Evolutionary conservation across 2,797 vertebrate genomes (phyloP).

Genomic region (Falco cherrug): DNA sequence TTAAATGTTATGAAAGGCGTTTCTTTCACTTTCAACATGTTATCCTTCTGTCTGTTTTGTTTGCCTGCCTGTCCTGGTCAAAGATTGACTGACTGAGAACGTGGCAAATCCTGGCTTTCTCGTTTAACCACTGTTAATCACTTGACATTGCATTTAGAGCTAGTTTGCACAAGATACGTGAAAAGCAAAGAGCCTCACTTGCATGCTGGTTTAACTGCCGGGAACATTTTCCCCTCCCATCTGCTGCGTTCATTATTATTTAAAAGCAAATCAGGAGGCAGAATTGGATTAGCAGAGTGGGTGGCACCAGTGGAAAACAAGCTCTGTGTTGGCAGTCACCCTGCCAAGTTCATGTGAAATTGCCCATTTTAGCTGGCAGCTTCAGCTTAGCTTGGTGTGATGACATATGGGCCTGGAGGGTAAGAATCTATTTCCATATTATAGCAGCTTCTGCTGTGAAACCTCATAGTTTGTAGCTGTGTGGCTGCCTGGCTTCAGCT

Average conservation of each 20-base stretch:
- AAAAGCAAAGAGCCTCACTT: slow-evolving; percentile 17
- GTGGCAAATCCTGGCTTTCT: slow-evolving; percentile 38
- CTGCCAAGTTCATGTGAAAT: slow-evolving; percentile 38
- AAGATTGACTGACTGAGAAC: slow-evolving; percentile 13
- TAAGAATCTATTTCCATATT: slow-evolving; percentile 57
- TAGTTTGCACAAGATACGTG: slow-evolving; percentile 46
- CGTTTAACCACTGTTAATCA: slow-evolving; percentile 29
- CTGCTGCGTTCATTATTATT: slow-evolving; percentile 48
- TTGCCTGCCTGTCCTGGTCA: neutral
- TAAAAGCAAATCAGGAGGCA: slow-evolving; percentile 50
- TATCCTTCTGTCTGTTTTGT: neutral
- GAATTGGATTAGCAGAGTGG: slow-evolving; percentile 58
- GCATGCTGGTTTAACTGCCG: neutral
- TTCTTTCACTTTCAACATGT: neutral
- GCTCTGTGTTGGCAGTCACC: slow-evolving; percentile 12
- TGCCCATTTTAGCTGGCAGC: slow-evolving; percentile 41
- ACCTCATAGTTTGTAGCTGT: neutral
- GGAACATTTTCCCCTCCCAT: slow-evolving; percentile 42
- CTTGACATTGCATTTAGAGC: slow-evolving; percentile 40
- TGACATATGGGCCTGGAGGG: slow-evolving; percentile 56
- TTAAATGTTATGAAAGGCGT: neutral
- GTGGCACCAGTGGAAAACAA: slow-evolving; percentile 55
- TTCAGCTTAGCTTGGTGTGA: slow-evolving; percentile 23
- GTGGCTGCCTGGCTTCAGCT: neutral
- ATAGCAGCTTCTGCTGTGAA: slow-evolving; percentile 30